phyloP scores from a whole-genome alignment of 35 echinoderm and acorn worm species.

The Ophiothrix spiculata region DNA sequence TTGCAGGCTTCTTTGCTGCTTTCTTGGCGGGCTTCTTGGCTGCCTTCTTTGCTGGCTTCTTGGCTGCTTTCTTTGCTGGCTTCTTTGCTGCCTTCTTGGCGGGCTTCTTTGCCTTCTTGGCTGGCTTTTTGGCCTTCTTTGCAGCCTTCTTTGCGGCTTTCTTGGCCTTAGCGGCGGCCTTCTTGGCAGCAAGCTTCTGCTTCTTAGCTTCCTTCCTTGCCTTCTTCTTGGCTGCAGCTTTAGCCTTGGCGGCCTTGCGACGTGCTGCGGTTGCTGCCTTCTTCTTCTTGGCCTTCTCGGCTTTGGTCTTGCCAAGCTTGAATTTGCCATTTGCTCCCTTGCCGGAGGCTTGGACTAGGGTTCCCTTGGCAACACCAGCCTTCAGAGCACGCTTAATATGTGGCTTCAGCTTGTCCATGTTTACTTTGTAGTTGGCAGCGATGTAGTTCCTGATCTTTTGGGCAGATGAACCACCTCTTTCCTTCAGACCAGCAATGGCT shows the following conservation, averaged over 20 bases:
- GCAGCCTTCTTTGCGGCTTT: neutral
- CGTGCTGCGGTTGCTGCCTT: slow-evolving; percentile 34
- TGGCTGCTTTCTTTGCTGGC: neutral
- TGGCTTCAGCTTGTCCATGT: neutral
- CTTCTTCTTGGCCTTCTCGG: slow-evolving; percentile 11
- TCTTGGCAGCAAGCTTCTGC: slow-evolving; percentile 4
- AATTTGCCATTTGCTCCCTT: slow-evolving; percentile 54
- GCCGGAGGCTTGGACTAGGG: slow-evolving; percentile 42
- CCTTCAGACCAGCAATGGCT: slow-evolving; percentile 56
- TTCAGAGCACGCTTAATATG: slow-evolving; percentile 52
- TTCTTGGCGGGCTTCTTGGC: neutral
- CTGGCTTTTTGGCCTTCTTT: neutral
- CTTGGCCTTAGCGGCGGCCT: slow-evolving; percentile 19
- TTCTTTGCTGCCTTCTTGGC: neutral
- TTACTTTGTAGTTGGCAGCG: slow-evolving; percentile 53
- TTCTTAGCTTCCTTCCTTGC: slow-evolving; percentile 5
- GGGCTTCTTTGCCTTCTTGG: neutral
- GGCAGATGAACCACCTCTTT: slow-evolving; percentile 56
- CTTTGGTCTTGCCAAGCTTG: slow-evolving; percentile 37
- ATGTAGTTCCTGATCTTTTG: slow-evolving; percentile 62
- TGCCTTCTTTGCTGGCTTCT: neutral
- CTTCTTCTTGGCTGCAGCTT: neutral
- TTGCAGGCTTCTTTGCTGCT: neutral
- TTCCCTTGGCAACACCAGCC: slow-evolving; percentile 34
- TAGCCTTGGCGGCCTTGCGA: neutral